phyloP scores from a whole-genome alignment of 2,888 invertebrate species.

The Trissoscelio sp. region DNA sequence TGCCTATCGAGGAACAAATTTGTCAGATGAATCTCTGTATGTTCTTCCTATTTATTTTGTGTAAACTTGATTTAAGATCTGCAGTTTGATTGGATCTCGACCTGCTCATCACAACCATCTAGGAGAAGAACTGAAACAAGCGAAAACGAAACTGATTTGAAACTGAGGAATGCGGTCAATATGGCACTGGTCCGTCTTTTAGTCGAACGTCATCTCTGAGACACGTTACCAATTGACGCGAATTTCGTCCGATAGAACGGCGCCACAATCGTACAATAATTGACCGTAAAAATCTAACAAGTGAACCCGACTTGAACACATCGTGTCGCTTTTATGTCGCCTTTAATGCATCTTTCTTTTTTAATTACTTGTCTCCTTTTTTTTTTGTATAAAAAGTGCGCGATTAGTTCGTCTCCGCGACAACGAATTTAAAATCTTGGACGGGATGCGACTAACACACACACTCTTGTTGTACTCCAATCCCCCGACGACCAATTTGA shows the following conservation, averaged over 20 bases:
- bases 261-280: conserved; percentile 57
- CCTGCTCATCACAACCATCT: conserved; percentile 52
- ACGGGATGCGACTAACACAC: conserved; percentile 20
- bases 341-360: neutral
- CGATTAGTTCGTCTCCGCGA: conserved; percentile 6
- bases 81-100: conserved; percentile 58
- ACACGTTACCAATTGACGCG: conserved; percentile 39
- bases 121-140: conserved; percentile 15
- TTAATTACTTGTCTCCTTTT: conserved; percentile 5
- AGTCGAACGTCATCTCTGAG: conserved; percentile 4
- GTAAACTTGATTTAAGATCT: neutral
- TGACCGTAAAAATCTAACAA: conserved; percentile 59
- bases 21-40: too few species aligned
- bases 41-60: neutral
- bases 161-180: conserved; percentile 55
- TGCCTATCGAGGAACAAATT: neutral
- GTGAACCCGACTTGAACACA: conserved; percentile 59
- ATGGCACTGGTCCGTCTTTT: conserved; percentile 56
- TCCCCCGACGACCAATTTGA: conserved; percentile 51
- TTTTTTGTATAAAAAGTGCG: conserved; percentile 29
- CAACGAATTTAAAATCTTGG: conserved; percentile 40
- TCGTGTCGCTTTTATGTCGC: conserved; percentile 21
- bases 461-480: conserved; percentile 25
- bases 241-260: conserved; percentile 32
- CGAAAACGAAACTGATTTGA: neutral